Evolutionary conservation across 30 jellyfish, hydroid and myxozoan genomes (phyloP).

Genomic region (Cassiopea xamachana): DNA sequence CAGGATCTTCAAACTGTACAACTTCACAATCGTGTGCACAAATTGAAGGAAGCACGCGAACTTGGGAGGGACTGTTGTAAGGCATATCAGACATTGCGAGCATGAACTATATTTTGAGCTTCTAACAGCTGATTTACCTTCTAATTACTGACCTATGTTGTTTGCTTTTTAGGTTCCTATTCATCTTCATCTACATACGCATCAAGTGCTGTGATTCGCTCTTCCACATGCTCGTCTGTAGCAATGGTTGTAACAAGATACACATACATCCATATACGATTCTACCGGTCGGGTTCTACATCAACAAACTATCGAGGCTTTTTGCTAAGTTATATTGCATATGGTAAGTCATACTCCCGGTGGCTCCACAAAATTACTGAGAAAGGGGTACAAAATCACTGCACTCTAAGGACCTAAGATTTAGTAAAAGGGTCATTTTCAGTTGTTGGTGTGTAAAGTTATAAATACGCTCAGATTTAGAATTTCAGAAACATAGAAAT

Average conservation of each 20-base stretch:
- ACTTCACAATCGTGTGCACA: no score
- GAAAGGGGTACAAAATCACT: not conserved
- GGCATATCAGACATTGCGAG: no score
- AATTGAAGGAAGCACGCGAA: no score
- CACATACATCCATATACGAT: conserved; percentile 22
- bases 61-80: no score
- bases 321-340: conserved; percentile 3
- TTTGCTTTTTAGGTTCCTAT: conserved; percentile 8
- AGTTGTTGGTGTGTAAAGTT: no score
- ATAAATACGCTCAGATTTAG: no score
- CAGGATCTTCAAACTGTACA: no score
- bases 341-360: not conserved
- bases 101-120: no score
- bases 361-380: not conserved
- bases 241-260: conserved; percentile 10
- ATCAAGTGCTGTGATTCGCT: conserved; percentile 6
- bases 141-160: not conserved
- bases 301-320: not conserved
- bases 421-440: no score
- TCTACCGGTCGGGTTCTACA: not conserved
- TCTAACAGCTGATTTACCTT: not conserved
- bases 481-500: no score
- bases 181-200: conserved; percentile 23
- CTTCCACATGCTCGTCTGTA: not conserved
- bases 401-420: no score